Evolutionary conservation across 2,113 vertebrate species (phyloP), one percentile per base, ranked within the genome.

Genomic region (Dipodomys merriami): DNA sequence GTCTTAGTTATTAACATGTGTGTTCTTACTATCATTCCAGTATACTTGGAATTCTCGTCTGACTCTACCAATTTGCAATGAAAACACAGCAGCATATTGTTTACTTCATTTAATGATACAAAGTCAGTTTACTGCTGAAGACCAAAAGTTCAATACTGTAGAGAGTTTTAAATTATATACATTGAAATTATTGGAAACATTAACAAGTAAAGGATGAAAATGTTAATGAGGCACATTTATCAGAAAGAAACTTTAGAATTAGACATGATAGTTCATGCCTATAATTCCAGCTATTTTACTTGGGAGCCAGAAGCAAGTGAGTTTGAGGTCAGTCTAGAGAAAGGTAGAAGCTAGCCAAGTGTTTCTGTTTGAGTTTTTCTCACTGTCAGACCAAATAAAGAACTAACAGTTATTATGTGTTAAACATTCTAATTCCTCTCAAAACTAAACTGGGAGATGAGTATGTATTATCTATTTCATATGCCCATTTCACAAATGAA

Each of bases 41-140:
- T 53, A 76, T n/a, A 3, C 12, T 53, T 77, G 39, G 6, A 87
- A 80, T 84, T 81, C 57, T 79, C n/a, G 22, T 25, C 77, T 86
- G 33, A 83, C 22, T 49, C 49, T 85, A 25, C 57, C 35, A n/a
- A 60, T 39, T 49, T 82, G 39, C 78, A 91, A 25, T 25, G 44
- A 57, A 62, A 6, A 18, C 6, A 82, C 7, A 72, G 67, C 3
- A 79, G 30, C 1, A 13, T 29, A 69, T 67, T 16, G 64, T 12
- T 30, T 18, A 29, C 35, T 4, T 65, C 44, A 78, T 16, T 15
- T 90, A 71, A 94, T 81, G 22, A 87, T 57, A 46, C 2, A n/a
- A 84, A 73, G n/a, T 79, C 73, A 88, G 7, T 72, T 93, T 81
- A 64, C 20, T 23, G 88, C 87, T 81, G 23, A 91, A 88, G 27